phyloP scores from a whole-genome alignment of 2,113 vertebrate genomes.

The Charina bottae region DNA sequence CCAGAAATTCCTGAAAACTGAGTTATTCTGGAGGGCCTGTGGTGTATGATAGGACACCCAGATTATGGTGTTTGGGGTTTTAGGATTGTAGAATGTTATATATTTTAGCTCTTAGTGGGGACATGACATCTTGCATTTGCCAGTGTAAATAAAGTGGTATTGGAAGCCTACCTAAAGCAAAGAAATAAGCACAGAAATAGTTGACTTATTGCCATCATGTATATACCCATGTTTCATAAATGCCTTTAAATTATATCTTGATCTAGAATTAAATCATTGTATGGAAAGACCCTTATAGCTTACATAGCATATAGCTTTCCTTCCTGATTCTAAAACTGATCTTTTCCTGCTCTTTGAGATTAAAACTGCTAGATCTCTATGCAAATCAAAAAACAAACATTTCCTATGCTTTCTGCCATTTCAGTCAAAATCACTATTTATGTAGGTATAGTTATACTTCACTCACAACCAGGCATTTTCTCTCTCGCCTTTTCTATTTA shows the following conservation, averaged over 20 bases:
- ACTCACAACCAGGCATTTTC: background rate
- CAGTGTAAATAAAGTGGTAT: background rate
- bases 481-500: background rate
- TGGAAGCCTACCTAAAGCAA: background rate
- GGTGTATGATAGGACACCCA: background rate
- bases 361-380: background rate
- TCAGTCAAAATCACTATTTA: conserved; percentile 4
- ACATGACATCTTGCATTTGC: background rate
- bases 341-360: background rate
- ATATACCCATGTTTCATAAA: background rate
- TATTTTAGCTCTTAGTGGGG: background rate
- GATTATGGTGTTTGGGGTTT: background rate
- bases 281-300: conserved; percentile 28
- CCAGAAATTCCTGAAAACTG: too few species aligned
- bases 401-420: conserved; percentile 8
- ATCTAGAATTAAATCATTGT: conserved; percentile 1
- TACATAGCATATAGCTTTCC: background rate
- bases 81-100: background rate
- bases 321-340: conserved; percentile 32
- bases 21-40: too few species aligned
- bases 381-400: background rate
- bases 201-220: background rate
- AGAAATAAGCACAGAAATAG: background rate
- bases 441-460: background rate
- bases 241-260: background rate